These are phyloP conservation scores for Amblyornis subalaris DNA, from an alignment of 2,113 vertebrate genomes.

Conservation along the genomic window DNA sequence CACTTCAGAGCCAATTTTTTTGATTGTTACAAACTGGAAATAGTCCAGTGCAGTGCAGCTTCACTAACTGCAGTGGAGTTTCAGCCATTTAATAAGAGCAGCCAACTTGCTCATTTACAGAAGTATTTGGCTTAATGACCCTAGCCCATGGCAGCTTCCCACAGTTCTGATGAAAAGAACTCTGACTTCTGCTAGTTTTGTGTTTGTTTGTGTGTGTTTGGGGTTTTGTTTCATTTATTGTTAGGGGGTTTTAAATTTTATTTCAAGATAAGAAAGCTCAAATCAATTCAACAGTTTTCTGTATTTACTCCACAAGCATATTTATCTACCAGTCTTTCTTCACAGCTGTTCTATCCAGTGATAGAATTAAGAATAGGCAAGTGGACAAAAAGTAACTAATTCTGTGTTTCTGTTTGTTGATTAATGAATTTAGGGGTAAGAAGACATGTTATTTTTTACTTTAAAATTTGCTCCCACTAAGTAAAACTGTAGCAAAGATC, in stretches of 20 bases:
- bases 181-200: neutral
- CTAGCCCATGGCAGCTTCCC: neutral
- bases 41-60: neutral
- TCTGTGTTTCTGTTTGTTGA: neutral
- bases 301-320: neutral
- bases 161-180: neutral
- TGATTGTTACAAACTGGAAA: neutral
- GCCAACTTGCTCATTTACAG: neutral
- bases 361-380: neutral
- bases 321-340: neutral
- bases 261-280: neutral
- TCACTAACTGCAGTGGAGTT: neutral
- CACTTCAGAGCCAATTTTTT: neutral
- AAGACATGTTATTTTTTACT: constrained; percentile 13
- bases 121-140: neutral
- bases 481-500: constrained; percentile 8
- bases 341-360: neutral
- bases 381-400: neutral
- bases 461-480: neutral
- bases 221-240: neutral
- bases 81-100: neutral
- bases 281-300: neutral
- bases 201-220: neutral
- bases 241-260: neutral
- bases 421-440: neutral